phyloP scores from a whole-genome alignment of 92 coral and sea anemone genomes.

The Muricea muricata region DNA sequence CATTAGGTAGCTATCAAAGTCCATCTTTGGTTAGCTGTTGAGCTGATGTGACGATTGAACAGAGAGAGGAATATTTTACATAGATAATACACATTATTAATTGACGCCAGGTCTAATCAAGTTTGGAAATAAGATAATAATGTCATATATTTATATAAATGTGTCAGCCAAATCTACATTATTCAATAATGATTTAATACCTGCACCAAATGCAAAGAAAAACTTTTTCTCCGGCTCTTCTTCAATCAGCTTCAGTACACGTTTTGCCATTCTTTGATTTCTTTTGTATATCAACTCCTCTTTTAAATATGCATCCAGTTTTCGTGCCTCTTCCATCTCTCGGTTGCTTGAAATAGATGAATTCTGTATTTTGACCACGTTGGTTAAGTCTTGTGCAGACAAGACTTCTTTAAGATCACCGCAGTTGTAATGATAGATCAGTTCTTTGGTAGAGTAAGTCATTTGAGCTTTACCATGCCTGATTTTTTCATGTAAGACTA shows the following conservation, averaged over 20 bases:
- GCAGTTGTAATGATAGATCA: conserved; percentile 93
- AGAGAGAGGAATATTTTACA: no score
- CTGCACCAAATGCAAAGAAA: conserved; percentile 99
- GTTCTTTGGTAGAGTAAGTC: conserved; percentile 87
- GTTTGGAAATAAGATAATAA: neutral
- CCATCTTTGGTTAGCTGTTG: no score
- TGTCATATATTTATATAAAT: no score
- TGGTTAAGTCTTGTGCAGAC: conserved; percentile 75
- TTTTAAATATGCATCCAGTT: conserved; percentile 78
- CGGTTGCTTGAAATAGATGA: conserved; percentile 63
- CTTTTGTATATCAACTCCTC: conserved; percentile 84
- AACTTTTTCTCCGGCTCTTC: conserved; percentile 78
- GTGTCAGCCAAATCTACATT: no score
- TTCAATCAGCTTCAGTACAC: conserved; percentile 77
- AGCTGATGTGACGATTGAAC: no score
- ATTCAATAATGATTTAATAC: conserved; percentile 47
- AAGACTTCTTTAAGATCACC: conserved; percentile 91
- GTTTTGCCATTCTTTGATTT: conserved; percentile 85
- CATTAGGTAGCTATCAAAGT: no score
- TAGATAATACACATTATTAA: no score
- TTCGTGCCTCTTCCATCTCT: conserved; percentile 69
- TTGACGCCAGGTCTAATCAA: neutral
- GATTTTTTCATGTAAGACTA: conserved; percentile 84
- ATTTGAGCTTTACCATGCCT: conserved; percentile 81
- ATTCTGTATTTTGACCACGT: conserved; percentile 56